Percentiles rank a stretch among this genome's conserved stretches.
phyloP scores from a whole-genome alignment of 2,797 vertebrate species.

The Gambelia wislizenii region DNA sequence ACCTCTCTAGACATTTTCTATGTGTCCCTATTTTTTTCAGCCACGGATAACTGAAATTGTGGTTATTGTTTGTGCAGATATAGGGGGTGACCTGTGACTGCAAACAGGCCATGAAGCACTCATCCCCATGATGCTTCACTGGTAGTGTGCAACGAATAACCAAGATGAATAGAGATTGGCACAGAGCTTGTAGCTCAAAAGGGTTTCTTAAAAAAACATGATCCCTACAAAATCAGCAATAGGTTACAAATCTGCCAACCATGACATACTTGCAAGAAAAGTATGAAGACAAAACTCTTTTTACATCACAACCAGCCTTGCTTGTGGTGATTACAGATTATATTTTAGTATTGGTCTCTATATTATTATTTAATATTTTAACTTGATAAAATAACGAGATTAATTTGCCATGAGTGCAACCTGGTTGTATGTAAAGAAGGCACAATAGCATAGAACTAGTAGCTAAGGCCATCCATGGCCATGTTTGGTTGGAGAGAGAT shows the following conservation, averaged over 20 bases:
- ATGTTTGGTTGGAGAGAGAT: not conserved
- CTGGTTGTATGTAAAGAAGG: not conserved
- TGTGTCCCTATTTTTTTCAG: no score
- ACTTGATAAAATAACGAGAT: no score
- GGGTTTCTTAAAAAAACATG: not conserved
- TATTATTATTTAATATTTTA: no score
- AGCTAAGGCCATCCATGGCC: not conserved
- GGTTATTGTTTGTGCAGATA: no score
- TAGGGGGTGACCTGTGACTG: no score
- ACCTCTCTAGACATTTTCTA: no score
- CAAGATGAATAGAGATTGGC: not conserved
- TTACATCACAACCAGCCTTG: not conserved
- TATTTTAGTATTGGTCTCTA: no score
- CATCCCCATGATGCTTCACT: no score
- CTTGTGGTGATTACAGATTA: not conserved
- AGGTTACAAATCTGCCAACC: not conserved
- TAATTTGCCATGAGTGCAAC: not conserved
- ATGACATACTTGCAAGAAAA: not conserved
- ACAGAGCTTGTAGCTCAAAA: not conserved
- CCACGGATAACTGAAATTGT: no score
- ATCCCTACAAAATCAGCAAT: not conserved
- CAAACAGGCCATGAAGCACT: not conserved
- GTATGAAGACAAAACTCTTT: not conserved
- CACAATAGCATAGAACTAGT: not conserved
- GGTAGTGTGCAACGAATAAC: not conserved